Conservation (phyloP, 1,140 invertebrate genomes). For the Drosophila erecta region DNA sequence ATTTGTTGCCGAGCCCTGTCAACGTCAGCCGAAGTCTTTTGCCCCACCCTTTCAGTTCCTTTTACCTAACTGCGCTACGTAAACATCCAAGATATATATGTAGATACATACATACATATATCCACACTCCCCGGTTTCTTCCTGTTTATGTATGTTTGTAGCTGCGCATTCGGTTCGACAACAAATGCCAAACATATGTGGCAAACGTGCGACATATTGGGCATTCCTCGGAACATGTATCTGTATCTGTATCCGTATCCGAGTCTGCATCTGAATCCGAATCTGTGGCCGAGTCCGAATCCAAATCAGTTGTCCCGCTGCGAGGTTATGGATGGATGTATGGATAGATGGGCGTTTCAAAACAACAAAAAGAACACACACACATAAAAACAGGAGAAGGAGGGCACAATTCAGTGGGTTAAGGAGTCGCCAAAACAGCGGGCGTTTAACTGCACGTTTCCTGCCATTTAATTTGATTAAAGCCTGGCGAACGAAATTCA, state of each 20-base stretch:
- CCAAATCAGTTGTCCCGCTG: conserved; percentile 16
- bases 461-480: conserved; percentile 54
- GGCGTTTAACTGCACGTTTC: conserved; percentile 53
- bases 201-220: conserved; percentile 63
- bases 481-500: conserved; percentile 25
- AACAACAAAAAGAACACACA: not conserved
- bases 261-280: conserved; percentile 35
- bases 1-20: conserved; percentile 65
- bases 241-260: conserved; percentile 16
- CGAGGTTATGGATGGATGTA: not conserved
- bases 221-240: conserved; percentile 37
- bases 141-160: conserved; percentile 32
- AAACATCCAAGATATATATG: conserved; percentile 23
- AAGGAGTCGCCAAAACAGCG: conserved; percentile 25
- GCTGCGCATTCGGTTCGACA: conserved; percentile 37
- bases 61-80: conserved; percentile 31
- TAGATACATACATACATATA: not conserved
- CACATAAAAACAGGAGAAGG: not conserved
- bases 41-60: conserved; percentile 23
- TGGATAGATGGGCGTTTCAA: not conserved
- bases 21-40: conserved; percentile 29
- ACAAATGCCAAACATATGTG: conserved; percentile 73
- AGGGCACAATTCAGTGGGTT: conserved; percentile 18
- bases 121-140: conserved; percentile 21
- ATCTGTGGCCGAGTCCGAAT: conserved; percentile 16